A percentile compares a stretch with the other conserved stretches of the same genome.
phyloP scores from a whole-genome alignment of 2,888 invertebrate genomes.

The Mayetiola destructor region DNA sequence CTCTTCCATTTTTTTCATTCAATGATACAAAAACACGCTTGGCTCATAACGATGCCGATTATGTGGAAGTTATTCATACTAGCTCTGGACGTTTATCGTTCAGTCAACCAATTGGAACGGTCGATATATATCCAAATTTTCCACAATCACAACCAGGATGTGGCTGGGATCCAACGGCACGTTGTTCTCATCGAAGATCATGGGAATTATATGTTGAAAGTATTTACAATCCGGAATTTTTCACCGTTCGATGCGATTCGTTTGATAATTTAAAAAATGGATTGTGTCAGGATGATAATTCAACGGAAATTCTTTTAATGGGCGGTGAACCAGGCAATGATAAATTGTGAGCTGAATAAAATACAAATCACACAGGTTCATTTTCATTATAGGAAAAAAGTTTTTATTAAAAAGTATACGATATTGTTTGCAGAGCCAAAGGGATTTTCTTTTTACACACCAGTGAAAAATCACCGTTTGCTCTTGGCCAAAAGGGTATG shows the following conservation, averaged over 20 bases:
- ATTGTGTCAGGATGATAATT: not conserved
- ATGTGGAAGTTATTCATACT: conserved; percentile 9
- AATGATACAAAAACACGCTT: not conserved
- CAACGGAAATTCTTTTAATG: not conserved
- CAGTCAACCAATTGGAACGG: conserved; percentile 19
- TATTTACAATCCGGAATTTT: conserved; percentile 22
- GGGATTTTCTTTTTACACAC: conserved; percentile 1
- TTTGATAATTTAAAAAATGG: not conserved
- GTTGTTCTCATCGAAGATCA: conserved; percentile 22
- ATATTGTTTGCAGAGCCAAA: not conserved
- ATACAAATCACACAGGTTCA: no score
- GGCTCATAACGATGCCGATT: not conserved
- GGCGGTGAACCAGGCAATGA: conserved; percentile 13
- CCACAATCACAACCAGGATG: conserved; percentile 21
- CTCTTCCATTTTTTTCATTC: not conserved
- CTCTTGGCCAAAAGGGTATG: no score
- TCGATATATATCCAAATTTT: conserved; percentile 24
- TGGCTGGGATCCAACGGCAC: conserved; percentile 14
- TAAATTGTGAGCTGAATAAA: not conserved
- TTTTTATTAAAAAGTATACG: no score
- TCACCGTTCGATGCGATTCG: conserved; percentile 15
- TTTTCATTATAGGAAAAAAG: no score
- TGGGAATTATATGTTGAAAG: conserved; percentile 36
- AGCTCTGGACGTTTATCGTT: conserved; percentile 20
- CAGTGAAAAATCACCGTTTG: not conserved